phyloP scores from a whole-genome alignment of 2,797 vertebrate genomes.

The Leucoraja ocellata region DNA sequence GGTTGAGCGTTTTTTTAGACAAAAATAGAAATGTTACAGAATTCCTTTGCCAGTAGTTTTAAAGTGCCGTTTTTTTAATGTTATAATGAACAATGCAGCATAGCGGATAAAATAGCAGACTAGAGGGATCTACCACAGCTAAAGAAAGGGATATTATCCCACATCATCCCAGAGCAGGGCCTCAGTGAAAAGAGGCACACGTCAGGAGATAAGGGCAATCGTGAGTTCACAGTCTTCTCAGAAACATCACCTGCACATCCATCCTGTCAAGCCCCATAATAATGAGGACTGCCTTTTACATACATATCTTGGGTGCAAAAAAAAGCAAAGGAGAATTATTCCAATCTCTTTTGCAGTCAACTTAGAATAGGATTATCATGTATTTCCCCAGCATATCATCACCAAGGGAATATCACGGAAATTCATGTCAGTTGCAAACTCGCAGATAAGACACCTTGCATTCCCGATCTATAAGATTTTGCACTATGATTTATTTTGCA shows the following conservation, averaged over 20 bases:
- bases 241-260: too few relatives aligned
- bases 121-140: too few relatives aligned
- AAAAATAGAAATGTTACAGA: too few relatives aligned
- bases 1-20: neutral
- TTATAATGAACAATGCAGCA: neutral
- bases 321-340: neutral
- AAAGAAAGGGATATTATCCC: neutral
- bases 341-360: neutral
- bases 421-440: neutral
- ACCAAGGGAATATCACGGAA: neutral
- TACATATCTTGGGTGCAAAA: neutral
- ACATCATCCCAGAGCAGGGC: neutral
- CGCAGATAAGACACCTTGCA: neutral
- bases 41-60: neutral
- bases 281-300: neutral
- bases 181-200: neutral
- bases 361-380: neutral
- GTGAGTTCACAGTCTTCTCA: neutral
- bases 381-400: neutral
- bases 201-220: neutral
- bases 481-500: neutral
- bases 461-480: neutral
- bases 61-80: neutral
- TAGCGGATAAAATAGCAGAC: neutral
- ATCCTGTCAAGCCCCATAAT: too few relatives aligned